Evolutionary conservation across 2,888 invertebrate genomes (phyloP), one percentile per base, ranked within the genome.

Genomic region (Luperina nickerlii): DNA sequence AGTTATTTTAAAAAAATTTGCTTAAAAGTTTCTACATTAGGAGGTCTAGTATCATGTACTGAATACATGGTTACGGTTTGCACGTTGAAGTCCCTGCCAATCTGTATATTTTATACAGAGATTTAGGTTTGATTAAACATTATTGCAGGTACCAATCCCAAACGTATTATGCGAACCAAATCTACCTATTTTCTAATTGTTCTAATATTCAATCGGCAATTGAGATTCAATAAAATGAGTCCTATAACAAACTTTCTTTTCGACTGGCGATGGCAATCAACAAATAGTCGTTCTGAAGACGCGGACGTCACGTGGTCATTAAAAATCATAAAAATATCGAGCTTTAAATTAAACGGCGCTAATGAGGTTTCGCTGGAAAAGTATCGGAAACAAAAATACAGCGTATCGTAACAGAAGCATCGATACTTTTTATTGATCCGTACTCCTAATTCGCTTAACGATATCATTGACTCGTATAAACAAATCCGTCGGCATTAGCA

Each of bases 401-500:
- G 32, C 24, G 4, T 11, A 42, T 38, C 45, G 18, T 27, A 71
- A 45, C 32, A 32, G 20, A 27, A 5, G 24, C n/a, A 79, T 72
- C 79, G 27, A 67, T 51, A 66, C 15, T 4, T 48, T 45, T 65
- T 62, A 18, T n/a, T 15, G 2, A 81, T 24, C 24, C n/a, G 6
- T 27, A 79, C 81, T 84, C 79, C 72, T 84, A 84, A 87, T 83
- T 72, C 57, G 60, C 73, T 76, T 81, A 83, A 82, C 45, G 45
- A 83, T 78, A 84, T 85, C 80, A 86, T 76, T 86, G 73, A 77
- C 86, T 87, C 62, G 71, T 82, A 85, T 82, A 87, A 90, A 92
- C 89, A 90, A 90, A 93, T 90, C 87, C 82, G 81, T 88, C 81
- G 78, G 88, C 74, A 90, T 92, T 90, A 92, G 83, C 87, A 87